Evolutionary conservation across 2,113 vertebrate species (phyloP).

Genomic region (Nycticebus coucang): DNA sequence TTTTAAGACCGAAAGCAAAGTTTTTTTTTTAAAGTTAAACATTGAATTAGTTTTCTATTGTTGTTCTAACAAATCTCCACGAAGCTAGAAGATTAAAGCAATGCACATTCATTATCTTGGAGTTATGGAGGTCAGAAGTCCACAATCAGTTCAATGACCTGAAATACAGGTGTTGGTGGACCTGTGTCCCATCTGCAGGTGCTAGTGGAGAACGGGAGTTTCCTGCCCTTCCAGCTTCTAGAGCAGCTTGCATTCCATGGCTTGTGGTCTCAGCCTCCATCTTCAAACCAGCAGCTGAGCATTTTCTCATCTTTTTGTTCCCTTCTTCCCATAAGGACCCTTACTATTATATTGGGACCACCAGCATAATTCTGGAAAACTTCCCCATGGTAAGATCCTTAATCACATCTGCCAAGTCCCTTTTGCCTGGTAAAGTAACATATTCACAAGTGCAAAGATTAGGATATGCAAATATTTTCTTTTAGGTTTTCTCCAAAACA

Average conservation of each 20-base stretch:
- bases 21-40: not conserved
- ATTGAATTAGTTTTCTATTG: not conserved
- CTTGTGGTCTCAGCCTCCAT: not conserved
- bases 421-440: not conserved
- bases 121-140: not conserved
- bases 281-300: not conserved
- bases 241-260: not conserved
- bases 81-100: not conserved
- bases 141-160: not conserved
- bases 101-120: not conserved
- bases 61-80: not conserved
- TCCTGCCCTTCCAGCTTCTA: not conserved
- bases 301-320: not conserved
- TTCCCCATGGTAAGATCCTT: not conserved
- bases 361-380: not conserved
- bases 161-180: not conserved
- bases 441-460: not conserved
- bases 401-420: not conserved
- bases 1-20: not conserved
- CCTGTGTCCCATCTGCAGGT: not conserved
- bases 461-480: not conserved
- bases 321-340: not conserved
- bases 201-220: fast-evolving
- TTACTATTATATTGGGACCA: not conserved
- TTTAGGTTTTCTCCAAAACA: not conserved